Base-by-base conservation (phyloP, 2,888 invertebrate species). In the Polia nebulosa region DNA sequence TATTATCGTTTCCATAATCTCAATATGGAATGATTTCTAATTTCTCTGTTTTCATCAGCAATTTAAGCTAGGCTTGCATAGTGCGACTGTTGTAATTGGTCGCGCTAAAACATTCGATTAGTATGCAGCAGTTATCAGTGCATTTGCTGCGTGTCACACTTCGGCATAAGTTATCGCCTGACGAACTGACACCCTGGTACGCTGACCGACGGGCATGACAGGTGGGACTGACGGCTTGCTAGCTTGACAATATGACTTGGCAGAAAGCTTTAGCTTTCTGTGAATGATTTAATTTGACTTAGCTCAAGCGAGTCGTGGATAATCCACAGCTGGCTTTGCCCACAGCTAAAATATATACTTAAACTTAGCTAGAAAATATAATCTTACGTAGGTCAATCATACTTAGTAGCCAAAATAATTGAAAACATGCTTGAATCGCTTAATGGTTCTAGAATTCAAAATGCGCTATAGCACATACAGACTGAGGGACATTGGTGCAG, bases 121-220 rank as follows among this genome's bases (percentile, higher is more conserved):
- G 53, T 63, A 70, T 79, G 51, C 80, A 56, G n/a, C 15, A 61
- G 65, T 56, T 79, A 80, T 81, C 82, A 55, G 65, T 80, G 67
- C 79, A 78, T 81, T 80, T 68, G 82, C 82, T 72, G 60, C 45
- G 60, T 73, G 80, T 71, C 82, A 47, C 53, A 20, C 60, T 41
- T 65, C 70, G 64, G 82, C 60, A 81, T 81, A 79, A 67, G 17
- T 81, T 76, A 81, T 32, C 63, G 44, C 27, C 60, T 71, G 78
- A 78, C 78, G 64, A 58, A 15, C 47, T 29, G 65, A 36, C 63
- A 58, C 60, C 20, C 17, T 49, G 32, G 41, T 9, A 11, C 39
- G 25, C 53, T 41, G 61, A 59, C 62, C 13, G 74, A 63, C 72
- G 34, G 17, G n/a, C 27, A 20, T 17, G 67, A 62, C 20, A 72